Conservation (phyloP, 2,888 invertebrate genomes). For the Autographa pulchrina region DNA sequence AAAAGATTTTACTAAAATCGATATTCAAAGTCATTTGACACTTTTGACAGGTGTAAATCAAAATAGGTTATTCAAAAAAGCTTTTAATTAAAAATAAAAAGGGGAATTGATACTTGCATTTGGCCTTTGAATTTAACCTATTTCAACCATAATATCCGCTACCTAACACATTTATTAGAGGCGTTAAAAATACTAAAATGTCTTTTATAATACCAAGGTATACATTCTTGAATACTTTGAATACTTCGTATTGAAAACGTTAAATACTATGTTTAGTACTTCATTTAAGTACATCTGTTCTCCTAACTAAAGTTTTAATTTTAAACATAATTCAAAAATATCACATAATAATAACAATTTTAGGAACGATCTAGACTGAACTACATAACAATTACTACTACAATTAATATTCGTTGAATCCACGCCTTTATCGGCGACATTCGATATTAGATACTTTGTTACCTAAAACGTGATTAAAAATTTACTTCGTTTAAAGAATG, state of each 20-base stretch:
- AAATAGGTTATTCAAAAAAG: not conserved
- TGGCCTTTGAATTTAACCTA: slow-evolving; percentile 21
- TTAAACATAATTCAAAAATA: slow-evolving; percentile 52
- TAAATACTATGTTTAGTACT: slow-evolving; percentile 26
- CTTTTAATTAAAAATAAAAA: slow-evolving; percentile 28
- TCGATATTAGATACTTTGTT: slow-evolving; percentile 28
- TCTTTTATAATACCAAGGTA: slow-evolving; percentile 47
- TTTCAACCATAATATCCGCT: slow-evolving; percentile 19
- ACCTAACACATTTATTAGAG: slow-evolving; percentile 15
- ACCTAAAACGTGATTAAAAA: not conserved
- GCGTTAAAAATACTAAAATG: slow-evolving; percentile 41
- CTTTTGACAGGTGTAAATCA: not conserved
- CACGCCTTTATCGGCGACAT: slow-evolving; percentile 20
- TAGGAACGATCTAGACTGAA: slow-evolving; percentile 33
- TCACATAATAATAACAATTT: slow-evolving; percentile 52
- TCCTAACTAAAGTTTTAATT: slow-evolving; percentile 22
- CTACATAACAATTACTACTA: slow-evolving; percentile 35
- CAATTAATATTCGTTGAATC: slow-evolving; percentile 47
- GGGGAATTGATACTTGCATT: slow-evolving; percentile 3
- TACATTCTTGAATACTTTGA: slow-evolving; percentile 29
- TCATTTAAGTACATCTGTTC: slow-evolving; percentile 46
- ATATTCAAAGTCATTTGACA: not conserved
- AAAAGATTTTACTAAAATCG: slow-evolving; percentile 10
- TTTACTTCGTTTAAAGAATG: not conserved
- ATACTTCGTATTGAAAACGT: slow-evolving; percentile 16